Conservation (phyloP, 2,888 invertebrate species). For the Keiferia lycopersicella region DNA sequence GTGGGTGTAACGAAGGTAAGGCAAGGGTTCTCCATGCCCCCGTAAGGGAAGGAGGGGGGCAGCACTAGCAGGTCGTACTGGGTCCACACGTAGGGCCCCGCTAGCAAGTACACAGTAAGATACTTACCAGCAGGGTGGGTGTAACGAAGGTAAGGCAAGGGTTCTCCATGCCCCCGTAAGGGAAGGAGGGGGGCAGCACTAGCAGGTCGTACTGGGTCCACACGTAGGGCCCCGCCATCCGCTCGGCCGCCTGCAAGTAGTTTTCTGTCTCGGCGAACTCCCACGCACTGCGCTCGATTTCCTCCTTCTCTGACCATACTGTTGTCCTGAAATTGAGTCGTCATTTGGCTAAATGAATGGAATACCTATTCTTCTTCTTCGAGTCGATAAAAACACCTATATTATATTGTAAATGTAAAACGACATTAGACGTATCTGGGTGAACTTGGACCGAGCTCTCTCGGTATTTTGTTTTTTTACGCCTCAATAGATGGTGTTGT, state of each 20-base stretch:
- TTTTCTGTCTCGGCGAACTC: constrained; percentile 95
- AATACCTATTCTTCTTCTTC: too few relatives aligned
- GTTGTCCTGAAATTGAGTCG: constrained; percentile 77
- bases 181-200: constrained; percentile 95
- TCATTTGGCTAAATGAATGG: neutral
- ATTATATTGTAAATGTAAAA: too few relatives aligned
- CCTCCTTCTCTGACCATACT: constrained; percentile 95
- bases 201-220: constrained; percentile 95
- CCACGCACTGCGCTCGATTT: constrained; percentile 90
- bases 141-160: constrained; percentile 97
- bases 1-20: constrained; percentile 97
- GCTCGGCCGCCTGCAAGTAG: constrained; percentile 91
- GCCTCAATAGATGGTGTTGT: too few relatives aligned
- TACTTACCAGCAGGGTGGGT: constrained; percentile 90
- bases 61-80: constrained; percentile 94
- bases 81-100: constrained; percentile 87
- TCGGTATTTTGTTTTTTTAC: too few relatives aligned
- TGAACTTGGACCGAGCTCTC: too few relatives aligned
- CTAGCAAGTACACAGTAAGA: too few relatives aligned
- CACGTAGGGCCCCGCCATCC: constrained; percentile 92
- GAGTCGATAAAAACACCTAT: too few relatives aligned
- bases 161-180: constrained; percentile 99
- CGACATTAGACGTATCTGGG: too few relatives aligned
- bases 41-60: constrained; percentile 96
- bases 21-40: constrained; percentile 99